Base-by-base conservation (phyloP, 35 echinoderm and acorn worm genomes). In the Amphiura filiformis region DNA sequence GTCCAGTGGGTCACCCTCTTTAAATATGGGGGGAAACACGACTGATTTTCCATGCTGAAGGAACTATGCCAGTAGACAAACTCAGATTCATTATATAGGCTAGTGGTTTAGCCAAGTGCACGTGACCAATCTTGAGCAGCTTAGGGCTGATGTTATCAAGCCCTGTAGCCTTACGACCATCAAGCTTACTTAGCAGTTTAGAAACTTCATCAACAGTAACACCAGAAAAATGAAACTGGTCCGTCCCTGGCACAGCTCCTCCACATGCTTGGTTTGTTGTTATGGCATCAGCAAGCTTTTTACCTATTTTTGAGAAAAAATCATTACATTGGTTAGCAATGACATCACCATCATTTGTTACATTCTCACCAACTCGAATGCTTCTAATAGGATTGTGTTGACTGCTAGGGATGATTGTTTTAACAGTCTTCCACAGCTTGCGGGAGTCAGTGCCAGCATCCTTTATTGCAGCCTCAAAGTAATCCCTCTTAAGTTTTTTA, bases 31-130 rank as follows among this genome's bases (percentile, higher is more conserved):
- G n/a, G 12, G 84, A 77, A 31, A 77, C 65, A 40, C 64, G 34
- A 39, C 65, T 70, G 13, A 37, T 0, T 86, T 87, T 87, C 41
- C 85, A 76, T 26, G 35, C 76, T 12, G 70, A 47, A 4, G 80
- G 80, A 22, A 82, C 80, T 15, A 42, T 40, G 20, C 80, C 80
- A 47, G 37, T 22, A 35, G 80, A 82, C 0, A 82, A 38, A 35
- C 80, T 82, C 80, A 82, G 42, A 30, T 82, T 82, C 80, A 82
- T 82, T 22, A 82, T 82, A 42, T 82, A 42, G 20, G 80, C 39
- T 13, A 82, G 17, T 13, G 61, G 61, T n/a, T 70, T 9, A 13
- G 80, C 80, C 23, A 82, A 32, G 11, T 82, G 80, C 15, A 13
- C n/a, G 31, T 49, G 40, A 31, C 39, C 80, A 15, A 82, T 35